Percentiles rank a stretch among this genome's conserved stretches.
Conservation (phyloP, 2,888 invertebrate genomes). For the Stegana nigrithorax region DNA sequence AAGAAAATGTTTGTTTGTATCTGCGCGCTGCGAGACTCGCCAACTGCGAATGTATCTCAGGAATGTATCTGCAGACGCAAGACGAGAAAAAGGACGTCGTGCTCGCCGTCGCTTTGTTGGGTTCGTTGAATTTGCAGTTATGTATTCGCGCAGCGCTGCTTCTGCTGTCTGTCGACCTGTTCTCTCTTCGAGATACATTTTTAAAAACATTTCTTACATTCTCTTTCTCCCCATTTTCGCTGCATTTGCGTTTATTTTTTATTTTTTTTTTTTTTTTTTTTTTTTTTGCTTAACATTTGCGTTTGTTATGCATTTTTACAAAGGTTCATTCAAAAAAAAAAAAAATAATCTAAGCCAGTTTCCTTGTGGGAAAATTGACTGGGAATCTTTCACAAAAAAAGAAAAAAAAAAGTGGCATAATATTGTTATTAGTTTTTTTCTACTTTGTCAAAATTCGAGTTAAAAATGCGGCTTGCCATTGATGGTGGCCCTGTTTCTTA, state of each 20-base stretch:
- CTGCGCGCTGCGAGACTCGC: not conserved
- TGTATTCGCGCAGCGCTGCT: too few relatives aligned
- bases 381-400: slow-evolving; percentile 34
- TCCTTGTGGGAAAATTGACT: slow-evolving; percentile 53
- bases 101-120: not conserved
- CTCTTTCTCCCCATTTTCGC: not conserved
- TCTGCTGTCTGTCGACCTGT: too few relatives aligned
- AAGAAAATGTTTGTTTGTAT: not conserved
- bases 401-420: too few relatives aligned
- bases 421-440: not conserved
- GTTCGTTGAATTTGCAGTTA: not conserved
- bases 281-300: too few relatives aligned
- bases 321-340: too few relatives aligned
- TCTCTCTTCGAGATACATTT: not conserved
- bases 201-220: not conserved
- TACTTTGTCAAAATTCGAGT: slow-evolving; percentile 39
- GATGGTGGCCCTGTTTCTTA: slow-evolving; percentile 46
- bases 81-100: not conserved
- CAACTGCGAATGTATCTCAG: slow-evolving; percentile 43
- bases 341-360: too few relatives aligned
- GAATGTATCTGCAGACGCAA: slow-evolving; percentile 45
- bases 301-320: too few relatives aligned
- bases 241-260: not conserved
- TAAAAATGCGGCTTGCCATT: slow-evolving; percentile 44
- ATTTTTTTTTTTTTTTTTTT: too few relatives aligned